Base-by-base conservation (phyloP, 2,888 invertebrate species). In the Euphydryas editha region DNA sequence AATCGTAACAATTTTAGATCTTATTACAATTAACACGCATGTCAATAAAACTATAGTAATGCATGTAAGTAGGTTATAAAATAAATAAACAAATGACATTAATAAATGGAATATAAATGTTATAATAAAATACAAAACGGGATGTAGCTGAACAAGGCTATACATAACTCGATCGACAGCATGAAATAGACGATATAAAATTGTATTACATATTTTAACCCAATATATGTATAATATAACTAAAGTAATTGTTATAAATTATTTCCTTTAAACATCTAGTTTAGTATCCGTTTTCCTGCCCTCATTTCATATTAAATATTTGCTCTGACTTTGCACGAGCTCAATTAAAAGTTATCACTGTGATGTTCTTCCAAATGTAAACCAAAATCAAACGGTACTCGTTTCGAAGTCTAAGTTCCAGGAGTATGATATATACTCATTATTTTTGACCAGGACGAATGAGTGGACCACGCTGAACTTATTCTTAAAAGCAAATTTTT, bases 141-240 rank as follows among this genome's bases (percentile, higher is more conserved):
- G 60, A 64, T 64, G 51, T 67, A 59, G 24, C 60, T 42, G 20
- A 17, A 39, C 68, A 61, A 68, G 68, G 68, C 44, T 54, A n/a
- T n/a, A 57, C 44, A 68, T 68, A 61, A 46, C 58, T 64, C 21
- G 30, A 64, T 54, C 60, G 6, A 61, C 58, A 51, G 39, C 51
- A 54, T 54, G n/a, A n/a, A 49, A 54, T 36, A 36, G 54, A 54
- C 17, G 54, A 54, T 54, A 36, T 8, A 51, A 51, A n/a, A 51
- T 51, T 51, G 24, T 51, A 24, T n/a, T 21, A 51, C 8, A 30
- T 30, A 7, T 24, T 6, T 24, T 24, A 24, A n/a, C n/a, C n/a
- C n/a, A n/a, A n/a, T 8, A n/a, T 17, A 10, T 15, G 21, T 15
- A 49, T 17, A 20, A 51, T 51, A 51, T n/a, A 7, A 24, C 8